Conservation (phyloP, 2,113 vertebrate genomes). For the Salvelinus namaycush region DNA sequence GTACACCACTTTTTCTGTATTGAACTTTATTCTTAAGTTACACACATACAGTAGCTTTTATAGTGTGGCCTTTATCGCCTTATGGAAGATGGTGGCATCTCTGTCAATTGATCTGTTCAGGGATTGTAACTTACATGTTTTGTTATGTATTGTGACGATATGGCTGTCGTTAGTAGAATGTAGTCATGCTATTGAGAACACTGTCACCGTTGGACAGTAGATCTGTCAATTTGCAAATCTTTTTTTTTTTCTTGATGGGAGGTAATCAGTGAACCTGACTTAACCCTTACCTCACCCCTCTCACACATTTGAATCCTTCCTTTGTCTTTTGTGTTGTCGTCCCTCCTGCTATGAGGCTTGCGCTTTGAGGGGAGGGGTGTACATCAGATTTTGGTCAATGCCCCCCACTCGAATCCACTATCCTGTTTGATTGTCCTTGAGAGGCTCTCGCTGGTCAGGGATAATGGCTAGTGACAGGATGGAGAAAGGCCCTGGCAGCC, state of each 20-base stretch:
- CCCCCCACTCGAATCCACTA: slow-evolving; percentile 17
- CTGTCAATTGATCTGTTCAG: not conserved
- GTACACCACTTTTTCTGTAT: too few relatives aligned
- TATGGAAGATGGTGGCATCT: too few relatives aligned
- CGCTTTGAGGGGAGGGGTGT: slow-evolving; percentile 16
- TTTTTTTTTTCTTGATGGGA: not conserved
- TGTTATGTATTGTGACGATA: not conserved
- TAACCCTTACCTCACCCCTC: slow-evolving; percentile 11
- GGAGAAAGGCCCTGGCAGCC: slow-evolving; percentile 70
- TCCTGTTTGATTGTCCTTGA: slow-evolving; percentile 45
- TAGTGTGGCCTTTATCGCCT: too few relatives aligned
- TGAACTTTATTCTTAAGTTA: too few relatives aligned
- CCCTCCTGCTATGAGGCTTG: not conserved
- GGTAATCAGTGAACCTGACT: slow-evolving; percentile 12
- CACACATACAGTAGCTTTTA: too few relatives aligned
- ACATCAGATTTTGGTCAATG: slow-evolving; percentile 31
- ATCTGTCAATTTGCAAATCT: not conserved
- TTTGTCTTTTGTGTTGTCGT: slow-evolving; percentile 14
- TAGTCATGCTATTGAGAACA: not conserved
- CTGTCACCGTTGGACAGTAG: not conserved
- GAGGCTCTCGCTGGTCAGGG: slow-evolving; percentile 55
- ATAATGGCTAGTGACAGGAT: slow-evolving; percentile 75
- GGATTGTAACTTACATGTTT: not conserved
- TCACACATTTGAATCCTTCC: not conserved
- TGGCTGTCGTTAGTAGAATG: not conserved